Base-by-base conservation (phyloP, 2,888 invertebrate species). In the Flexamia atlantica region DNA sequence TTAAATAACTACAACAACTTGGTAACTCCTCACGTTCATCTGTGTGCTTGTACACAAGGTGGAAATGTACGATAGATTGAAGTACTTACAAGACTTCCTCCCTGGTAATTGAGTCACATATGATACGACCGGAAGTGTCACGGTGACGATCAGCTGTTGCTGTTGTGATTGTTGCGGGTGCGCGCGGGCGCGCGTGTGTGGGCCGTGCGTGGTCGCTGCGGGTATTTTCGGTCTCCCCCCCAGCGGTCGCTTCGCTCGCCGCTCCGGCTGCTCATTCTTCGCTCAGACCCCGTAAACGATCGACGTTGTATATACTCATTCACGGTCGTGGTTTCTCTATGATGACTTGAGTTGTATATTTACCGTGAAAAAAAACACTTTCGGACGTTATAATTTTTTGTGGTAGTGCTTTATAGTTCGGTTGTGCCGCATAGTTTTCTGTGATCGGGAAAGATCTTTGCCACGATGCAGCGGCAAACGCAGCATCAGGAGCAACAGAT, bases 401-500 rank as follows among this genome's bases (percentile, higher is more conserved):
- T 64, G 64, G 3, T 30, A 64, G 64, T 64, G 64, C 64, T 64
- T 64, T 14, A 46, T 17, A 57, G 64, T 64, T 64, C 28, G 64
- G 28, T 64, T 64, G 64, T 64, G 64, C 57, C 57, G 20, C 64
- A 14, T 57, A 46, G 46, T 3, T 57, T 20, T 28, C 5, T 28
- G 64, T 64, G 64, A 57, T 57, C 25, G 57, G 64, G 28, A 64
- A 64, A 64, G 20, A 64, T 30, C 7, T 25, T 5, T 23, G 57
- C 64, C 80, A 81, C 68, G 89, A 92, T 90, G 87, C 91, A 91
- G 88, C 91, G 90, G 87, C 90, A 90, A 87, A 91, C 91, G 84
- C 90, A 89, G 68, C 88, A 64, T 64, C 64, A 87, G 84, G 90
- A 90, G 81, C 89, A 89, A 84, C 89, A 87, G 57, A 86, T 87